Conservation (phyloP, 2,113 vertebrate genomes). For the Jaculus jaculus region DNA sequence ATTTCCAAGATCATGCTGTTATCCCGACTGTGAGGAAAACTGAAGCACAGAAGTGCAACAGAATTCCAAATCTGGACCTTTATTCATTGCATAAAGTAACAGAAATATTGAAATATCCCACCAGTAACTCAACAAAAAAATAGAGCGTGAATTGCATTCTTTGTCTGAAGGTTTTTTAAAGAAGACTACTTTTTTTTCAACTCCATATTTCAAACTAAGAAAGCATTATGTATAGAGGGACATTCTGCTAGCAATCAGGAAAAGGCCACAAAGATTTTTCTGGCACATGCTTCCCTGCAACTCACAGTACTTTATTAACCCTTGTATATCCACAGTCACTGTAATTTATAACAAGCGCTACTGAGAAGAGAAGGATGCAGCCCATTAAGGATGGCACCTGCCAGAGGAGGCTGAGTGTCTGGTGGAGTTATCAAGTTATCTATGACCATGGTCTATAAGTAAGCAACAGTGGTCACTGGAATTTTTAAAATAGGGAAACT, state of each 20-base stretch:
- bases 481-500: conserved; percentile 22
- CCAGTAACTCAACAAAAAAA: not conserved
- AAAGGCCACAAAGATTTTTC: not conserved
- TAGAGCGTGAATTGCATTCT: not conserved
- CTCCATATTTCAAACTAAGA: conserved; percentile 36
- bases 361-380: not conserved
- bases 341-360: not conserved
- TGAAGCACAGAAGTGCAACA: not conserved
- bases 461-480: not conserved
- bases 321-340: not conserved
- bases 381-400: not conserved
- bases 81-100: not conserved
- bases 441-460: not conserved
- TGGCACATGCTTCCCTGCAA: not conserved
- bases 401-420: not conserved
- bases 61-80: conserved; percentile 19
- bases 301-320: not conserved
- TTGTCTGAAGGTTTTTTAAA: conserved; percentile 21
- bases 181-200: conserved; percentile 34
- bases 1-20: not conserved
- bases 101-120: conserved; percentile 10
- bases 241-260: not conserved
- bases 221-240: not conserved
- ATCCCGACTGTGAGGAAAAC: not conserved
- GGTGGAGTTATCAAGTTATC: not conserved